Evolutionary conservation across 1,140 invertebrate genomes (phyloP).

Genomic region (Diorhabda carinulata): DNA sequence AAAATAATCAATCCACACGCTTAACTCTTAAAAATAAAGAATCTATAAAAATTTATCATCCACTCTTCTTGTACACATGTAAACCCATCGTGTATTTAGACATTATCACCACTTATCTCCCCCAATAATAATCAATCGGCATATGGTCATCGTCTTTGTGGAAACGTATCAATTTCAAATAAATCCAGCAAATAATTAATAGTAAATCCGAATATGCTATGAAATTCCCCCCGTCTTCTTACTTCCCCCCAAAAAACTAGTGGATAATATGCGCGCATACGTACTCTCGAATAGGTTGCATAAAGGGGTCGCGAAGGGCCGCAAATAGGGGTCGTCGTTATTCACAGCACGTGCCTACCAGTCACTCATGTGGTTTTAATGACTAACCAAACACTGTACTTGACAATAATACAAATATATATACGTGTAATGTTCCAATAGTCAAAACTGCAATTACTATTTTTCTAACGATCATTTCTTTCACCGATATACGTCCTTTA

Average conservation of each 20-base stretch:
- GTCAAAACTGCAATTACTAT: neutral
- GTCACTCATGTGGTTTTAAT: slow-evolving; percentile 40
- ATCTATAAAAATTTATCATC: too few species aligned
- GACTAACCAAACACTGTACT: slow-evolving; percentile 39
- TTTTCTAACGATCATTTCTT: neutral
- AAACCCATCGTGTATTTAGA: neutral
- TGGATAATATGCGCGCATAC: slow-evolving; percentile 20
- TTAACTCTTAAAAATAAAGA: too few species aligned
- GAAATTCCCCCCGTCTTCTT: neutral
- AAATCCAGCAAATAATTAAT: slow-evolving; percentile 16
- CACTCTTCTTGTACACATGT: neutral
- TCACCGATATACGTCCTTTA: too few species aligned
- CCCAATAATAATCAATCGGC: neutral
- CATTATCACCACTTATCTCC: neutral
- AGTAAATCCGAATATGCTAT: slow-evolving; percentile 8
- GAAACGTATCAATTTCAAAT: slow-evolving; percentile 17
- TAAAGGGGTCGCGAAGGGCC: slow-evolving; percentile 11
- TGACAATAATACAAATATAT: slow-evolving; percentile 24
- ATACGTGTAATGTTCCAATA: neutral
- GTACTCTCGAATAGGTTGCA: slow-evolving; percentile 9
- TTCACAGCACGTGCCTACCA: slow-evolving; percentile 33
- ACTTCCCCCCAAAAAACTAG: neutral
- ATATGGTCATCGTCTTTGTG: slow-evolving; percentile 4
- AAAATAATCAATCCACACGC: too few species aligned
- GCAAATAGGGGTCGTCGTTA: slow-evolving; percentile 30